A percentile compares a stretch with the other conserved stretches of the same genome.
Conservation (phyloP, 2,113 vertebrate genomes). For the Trematocara zebra region DNA sequence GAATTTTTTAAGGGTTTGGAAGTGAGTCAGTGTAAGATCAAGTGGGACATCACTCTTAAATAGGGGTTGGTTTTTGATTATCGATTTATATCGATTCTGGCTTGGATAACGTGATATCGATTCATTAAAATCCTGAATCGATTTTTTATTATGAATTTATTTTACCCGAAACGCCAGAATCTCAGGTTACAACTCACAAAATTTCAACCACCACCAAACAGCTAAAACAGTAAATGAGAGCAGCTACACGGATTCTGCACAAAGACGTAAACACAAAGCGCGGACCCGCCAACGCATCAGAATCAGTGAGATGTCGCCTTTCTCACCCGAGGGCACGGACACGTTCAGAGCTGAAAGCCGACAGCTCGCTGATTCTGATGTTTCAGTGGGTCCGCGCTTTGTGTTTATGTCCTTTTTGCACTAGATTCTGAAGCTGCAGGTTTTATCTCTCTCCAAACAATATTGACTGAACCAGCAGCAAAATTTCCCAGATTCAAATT, state of each 20-base stretch:
- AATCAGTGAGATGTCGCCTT: not conserved
- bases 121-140: not conserved
- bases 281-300: accelerated
- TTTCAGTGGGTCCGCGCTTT: not conserved
- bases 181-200: not conserved
- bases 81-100: not conserved
- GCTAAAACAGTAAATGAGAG: not conserved
- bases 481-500: not conserved
- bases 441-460: not conserved
- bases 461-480: not conserved
- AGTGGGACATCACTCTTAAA: not conserved
- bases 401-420: not conserved
- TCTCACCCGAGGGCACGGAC: not conserved
- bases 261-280: not conserved
- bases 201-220: not conserved
- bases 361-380: not conserved
- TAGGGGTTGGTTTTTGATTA: not conserved
- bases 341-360: not conserved
- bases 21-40: not conserved
- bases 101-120: not conserved
- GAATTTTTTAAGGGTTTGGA: not conserved
- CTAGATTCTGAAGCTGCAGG: not conserved
- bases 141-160: not conserved
- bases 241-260: not conserved
- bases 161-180: not conserved